Evolutionary conservation across 2,888 invertebrate genomes (phyloP).

Genomic region (Hybos culiciformis): DNA sequence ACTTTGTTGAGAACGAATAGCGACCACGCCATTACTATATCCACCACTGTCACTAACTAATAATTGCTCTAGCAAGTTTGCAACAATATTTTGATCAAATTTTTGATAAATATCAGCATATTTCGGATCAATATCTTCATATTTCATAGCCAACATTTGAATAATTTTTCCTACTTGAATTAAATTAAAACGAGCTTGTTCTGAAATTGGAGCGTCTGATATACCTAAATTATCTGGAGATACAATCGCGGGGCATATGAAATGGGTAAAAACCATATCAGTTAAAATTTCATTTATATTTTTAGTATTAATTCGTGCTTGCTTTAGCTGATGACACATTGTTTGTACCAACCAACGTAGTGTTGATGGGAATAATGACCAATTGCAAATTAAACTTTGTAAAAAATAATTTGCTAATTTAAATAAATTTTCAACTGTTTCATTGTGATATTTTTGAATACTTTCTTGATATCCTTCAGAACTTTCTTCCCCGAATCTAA

Average conservation of each 20-base stretch:
- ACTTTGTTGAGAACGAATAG: slow-evolving; percentile 35
- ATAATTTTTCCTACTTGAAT: slow-evolving; percentile 86
- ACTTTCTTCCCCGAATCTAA: slow-evolving; percentile 63
- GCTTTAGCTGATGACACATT: slow-evolving; percentile 54
- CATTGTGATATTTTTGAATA: slow-evolving; percentile 62
- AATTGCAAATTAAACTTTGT: slow-evolving; percentile 63
- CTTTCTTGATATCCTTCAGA: slow-evolving; percentile 58
- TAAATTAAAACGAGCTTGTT: slow-evolving; percentile 78
- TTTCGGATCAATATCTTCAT: slow-evolving; percentile 63
- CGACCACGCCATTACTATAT: slow-evolving; percentile 26
- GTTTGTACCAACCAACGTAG: slow-evolving; percentile 84
- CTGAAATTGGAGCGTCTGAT: slow-evolving; percentile 81
- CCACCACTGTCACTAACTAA: slow-evolving; percentile 35
- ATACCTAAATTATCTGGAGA: slow-evolving; percentile 93
- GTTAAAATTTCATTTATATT: slow-evolving; percentile 57
- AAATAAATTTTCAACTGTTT: slow-evolving; percentile 65
- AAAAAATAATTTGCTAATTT: slow-evolving; percentile 71
- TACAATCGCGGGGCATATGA: slow-evolving; percentile 92
- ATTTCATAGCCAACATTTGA: slow-evolving; percentile 77
- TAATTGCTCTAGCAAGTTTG: slow-evolving; percentile 61
- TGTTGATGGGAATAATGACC: slow-evolving; percentile 81
- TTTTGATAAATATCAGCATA: slow-evolving; percentile 61
- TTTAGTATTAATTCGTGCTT: slow-evolving; percentile 35
- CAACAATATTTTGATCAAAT: slow-evolving; percentile 69
- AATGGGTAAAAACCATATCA: slow-evolving; percentile 83